Base-by-base conservation (phyloP, 2,888 invertebrate genomes). In the Cinara cedri region DNA sequence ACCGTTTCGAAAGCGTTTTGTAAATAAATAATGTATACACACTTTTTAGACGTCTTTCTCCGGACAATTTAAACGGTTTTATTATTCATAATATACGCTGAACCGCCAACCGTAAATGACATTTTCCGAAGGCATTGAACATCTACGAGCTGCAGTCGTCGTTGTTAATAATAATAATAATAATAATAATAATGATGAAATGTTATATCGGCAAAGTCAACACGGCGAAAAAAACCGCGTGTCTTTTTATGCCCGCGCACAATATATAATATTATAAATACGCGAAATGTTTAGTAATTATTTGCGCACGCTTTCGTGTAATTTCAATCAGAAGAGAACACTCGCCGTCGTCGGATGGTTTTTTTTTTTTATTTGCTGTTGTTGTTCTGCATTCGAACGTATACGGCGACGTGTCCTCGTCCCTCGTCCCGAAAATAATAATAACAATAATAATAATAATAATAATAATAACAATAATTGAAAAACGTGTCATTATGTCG, bases 261-360 rank as follows among this genome's bases (percentile, higher is more conserved):
- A n/a, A n/a, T 63, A 19, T 51, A 49, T 19, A 21, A 16, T 62
- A 49, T 26, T 26, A 63, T 34, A 42, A 72, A 51, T 10, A 42
- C 4, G 49, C 34, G n/a, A 65, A 54, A 65, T 13, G 63, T 74
- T 51, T 63, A 74, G 63, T 54, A 74, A 74, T 74, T 74, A 74
- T 63, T 51, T 63, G 42, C 63, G 42, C 63, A 51, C 51, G 42
- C 54, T 24, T 72, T 26, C 16, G 34, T 24, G 63, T 49, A 21
- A 54, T 74, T 74, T 24, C 42, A 74, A 34, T 34, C 21, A 74
- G 63, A 42, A 63, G 51, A 65, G 51, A 65, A 44, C 63, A 42
- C 44, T 46, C 21, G n/a, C n/a, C n/a, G n/a, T n/a, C n/a, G n/a
- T n/a, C n/a, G 24, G 24, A 42, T 71, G 3, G 9, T 19, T 26